Conservation (phyloP, 2,113 vertebrate genomes). For the Chinchilla lanigera region DNA sequence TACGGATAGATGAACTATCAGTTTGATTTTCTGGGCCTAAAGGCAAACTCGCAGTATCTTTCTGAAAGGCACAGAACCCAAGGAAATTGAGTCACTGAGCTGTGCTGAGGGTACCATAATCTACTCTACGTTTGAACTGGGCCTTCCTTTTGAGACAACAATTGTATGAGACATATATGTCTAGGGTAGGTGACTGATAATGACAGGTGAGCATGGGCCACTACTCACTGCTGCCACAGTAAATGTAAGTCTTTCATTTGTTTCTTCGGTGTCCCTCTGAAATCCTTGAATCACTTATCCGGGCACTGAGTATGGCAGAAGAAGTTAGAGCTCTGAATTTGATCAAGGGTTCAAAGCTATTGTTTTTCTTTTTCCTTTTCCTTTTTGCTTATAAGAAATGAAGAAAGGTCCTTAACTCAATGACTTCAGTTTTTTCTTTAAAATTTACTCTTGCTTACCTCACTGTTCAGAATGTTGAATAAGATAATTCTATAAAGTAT, state of each 20-base stretch:
- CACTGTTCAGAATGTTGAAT: neutral
- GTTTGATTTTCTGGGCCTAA: neutral
- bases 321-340: neutral
- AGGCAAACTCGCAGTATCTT: neutral
- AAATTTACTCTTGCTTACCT: neutral
- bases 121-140: neutral
- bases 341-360: neutral
- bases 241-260: neutral
- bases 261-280: neutral
- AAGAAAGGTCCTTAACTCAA: neutral
- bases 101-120: too few relatives aligned
- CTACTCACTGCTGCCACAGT: neutral
- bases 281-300: neutral
- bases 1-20: neutral
- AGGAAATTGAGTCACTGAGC: neutral
- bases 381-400: neutral
- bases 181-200: neutral
- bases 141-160: neutral
- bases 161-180: neutral
- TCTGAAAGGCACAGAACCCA: neutral
- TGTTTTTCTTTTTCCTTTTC: neutral
- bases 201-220: neutral
- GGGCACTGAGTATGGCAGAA: neutral
- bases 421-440: neutral
- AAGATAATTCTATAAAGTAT: neutral